Evolutionary conservation across 2,113 vertebrate genomes (phyloP).

Genomic region (Tor tambroides): DNA sequence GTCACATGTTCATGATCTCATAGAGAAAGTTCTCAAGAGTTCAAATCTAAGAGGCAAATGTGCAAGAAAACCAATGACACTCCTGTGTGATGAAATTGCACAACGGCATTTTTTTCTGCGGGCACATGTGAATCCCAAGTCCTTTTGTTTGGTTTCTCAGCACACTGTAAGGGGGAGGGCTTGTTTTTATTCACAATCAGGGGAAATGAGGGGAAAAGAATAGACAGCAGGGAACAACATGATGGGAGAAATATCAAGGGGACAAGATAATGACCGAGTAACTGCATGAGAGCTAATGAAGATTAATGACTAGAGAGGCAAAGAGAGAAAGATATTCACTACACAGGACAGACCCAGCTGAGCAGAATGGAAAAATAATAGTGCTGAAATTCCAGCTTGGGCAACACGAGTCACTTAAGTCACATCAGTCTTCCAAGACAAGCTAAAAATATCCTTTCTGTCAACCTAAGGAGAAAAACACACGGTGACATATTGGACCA

Average conservation of each 20-base stretch:
- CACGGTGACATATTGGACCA: not conserved
- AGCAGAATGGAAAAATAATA: not conserved
- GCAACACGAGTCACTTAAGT: not conserved
- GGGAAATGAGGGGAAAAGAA: not conserved
- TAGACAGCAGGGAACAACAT: not conserved
- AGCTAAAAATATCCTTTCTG: conserved; percentile 15
- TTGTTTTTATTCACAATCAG: not conserved
- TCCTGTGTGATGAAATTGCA: not conserved
- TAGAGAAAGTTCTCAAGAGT: not conserved
- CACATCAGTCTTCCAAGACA: conserved; percentile 5
- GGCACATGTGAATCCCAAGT: not conserved
- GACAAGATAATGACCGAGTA: conserved; percentile 5
- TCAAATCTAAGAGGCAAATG: not conserved
- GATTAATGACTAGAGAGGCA: not conserved
- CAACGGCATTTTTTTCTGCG: not conserved
- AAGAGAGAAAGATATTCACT: not conserved
- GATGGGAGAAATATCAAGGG: conserved; percentile 6
- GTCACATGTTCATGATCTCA: not conserved
- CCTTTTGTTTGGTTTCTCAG: not conserved
- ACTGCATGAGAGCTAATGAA: conserved; percentile 30
- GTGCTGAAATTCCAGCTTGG: not conserved
- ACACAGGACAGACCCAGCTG: not conserved
- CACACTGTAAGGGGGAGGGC: not conserved
- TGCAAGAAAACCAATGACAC: not conserved
- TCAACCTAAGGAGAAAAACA: not conserved